Evolutionary conservation across 2,888 invertebrate genomes (phyloP).

Genomic region (Ophioninae sp.): DNA sequence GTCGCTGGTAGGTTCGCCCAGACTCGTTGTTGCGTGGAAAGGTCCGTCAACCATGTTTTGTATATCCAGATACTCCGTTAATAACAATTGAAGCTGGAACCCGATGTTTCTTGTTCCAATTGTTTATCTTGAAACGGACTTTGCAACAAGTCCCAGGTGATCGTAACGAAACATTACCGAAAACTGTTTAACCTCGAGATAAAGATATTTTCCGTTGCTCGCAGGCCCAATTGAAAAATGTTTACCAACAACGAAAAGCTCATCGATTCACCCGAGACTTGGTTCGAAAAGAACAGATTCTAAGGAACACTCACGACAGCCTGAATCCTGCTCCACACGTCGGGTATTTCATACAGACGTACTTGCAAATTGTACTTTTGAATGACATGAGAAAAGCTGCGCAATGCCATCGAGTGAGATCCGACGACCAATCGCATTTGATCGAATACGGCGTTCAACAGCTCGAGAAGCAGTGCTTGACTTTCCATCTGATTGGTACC

Average conservation of each 20-base stretch:
- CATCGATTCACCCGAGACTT: neutral
- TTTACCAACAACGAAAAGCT: neutral
- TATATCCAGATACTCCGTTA: conserved; percentile 94
- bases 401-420: conserved; percentile 88
- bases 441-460: conserved; percentile 89
- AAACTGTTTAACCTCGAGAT: too few species aligned
- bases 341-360: conserved; percentile 86
- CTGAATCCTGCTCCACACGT: conserved; percentile 95
- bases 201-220: neutral
- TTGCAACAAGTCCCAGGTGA: neutral
- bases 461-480: conserved; percentile 82
- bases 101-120: neutral
- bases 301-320: conserved; percentile 86
- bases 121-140: conserved; percentile 7
- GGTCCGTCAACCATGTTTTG: conserved; percentile 88
- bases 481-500: conserved; percentile 69
- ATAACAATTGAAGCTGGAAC: conserved; percentile 89
- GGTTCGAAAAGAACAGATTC: neutral
- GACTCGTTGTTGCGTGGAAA: conserved; percentile 81
- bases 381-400: conserved; percentile 85
- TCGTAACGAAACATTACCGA: neutral
- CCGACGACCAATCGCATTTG: conserved; percentile 92
- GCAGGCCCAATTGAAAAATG: neutral
- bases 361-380: conserved; percentile 83
- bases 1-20: conserved; percentile 81